Evolutionary conservation across 2,113 vertebrate species (phyloP), one percentile per base, ranked within the genome.

Genomic region (Lontra canadensis): DNA sequence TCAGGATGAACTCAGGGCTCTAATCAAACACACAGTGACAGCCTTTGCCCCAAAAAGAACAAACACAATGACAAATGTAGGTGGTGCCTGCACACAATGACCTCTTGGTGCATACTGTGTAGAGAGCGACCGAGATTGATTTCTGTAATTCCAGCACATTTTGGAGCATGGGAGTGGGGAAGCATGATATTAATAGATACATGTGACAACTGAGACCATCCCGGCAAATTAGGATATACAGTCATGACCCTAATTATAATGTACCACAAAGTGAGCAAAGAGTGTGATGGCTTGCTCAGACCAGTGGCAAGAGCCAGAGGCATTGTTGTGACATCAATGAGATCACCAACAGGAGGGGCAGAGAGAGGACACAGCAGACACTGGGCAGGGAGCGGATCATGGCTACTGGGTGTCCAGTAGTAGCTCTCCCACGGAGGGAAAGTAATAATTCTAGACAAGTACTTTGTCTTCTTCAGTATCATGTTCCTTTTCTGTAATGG

Each of bases 391-490:
- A n/a, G 63, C 42, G 15, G 17, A 17, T 36, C 14, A 23, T 2
- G 52, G 34, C 39, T 18, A 0, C 4, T 26, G 44, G 25, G 5
- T 17, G 1, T 0, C 10, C 65, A n/a, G 6, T 0, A 13, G 4
- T 1, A 59, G n/a, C 12, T 74, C 39, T 36, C 18, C 4, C 13
- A 59, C 13, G 1, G 57, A 6, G 25, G 29, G 21, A 57, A 3
- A 3, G 14, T 9, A 1, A n/a, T 20, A 11, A 59, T 0, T 17
- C 12, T 44, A 17, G 52, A 74, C 52, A 47, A 94, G 21, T 1
- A 5, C 6, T n/a, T 0, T 3, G 1, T 49, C 31, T 47, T 36
- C 44, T 26, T 61, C 81, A n/a, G 5, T 7, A 15, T n/a, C 29
- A 31, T 8, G 55, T 71, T 67, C 34, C 47, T 83, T 81, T 86